Percentiles rank a stretch among this genome's conserved stretches.
phyloP scores from a whole-genome alignment of 2,797 vertebrate genomes.

The Vireo griseus region DNA sequence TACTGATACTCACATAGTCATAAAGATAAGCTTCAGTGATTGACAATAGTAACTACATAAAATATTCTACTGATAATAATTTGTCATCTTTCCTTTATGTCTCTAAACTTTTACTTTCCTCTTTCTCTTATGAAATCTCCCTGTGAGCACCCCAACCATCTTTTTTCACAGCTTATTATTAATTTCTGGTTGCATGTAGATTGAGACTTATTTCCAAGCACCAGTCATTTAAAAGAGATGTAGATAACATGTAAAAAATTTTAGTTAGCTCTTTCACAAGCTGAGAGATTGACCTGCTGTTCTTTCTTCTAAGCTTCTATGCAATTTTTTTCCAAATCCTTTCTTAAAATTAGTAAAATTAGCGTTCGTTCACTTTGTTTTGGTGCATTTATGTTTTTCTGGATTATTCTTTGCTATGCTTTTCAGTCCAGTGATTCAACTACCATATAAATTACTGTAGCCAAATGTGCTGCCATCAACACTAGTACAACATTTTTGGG shows the following conservation, averaged over 20 bases:
- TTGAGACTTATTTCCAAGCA: background rate
- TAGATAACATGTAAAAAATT: background rate
- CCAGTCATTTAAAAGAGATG: background rate
- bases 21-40: background rate
- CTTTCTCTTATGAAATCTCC: background rate
- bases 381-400: background rate
- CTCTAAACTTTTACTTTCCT: background rate
- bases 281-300: background rate
- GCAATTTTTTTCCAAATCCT: background rate
- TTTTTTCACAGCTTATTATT: background rate
- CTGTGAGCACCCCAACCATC: background rate
- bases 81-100: background rate
- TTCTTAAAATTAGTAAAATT: background rate
- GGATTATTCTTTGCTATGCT: slow-evolving; percentile 21
- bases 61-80: background rate
- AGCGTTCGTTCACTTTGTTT: background rate
- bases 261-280: background rate
- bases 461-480: slow-evolving; percentile 11
- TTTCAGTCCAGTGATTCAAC: slow-evolving; percentile 22
- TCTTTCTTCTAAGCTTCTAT: background rate
- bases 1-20: background rate
- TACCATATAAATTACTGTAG: slow-evolving; percentile 12
- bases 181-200: background rate
- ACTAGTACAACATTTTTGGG: background rate
- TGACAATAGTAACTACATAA: background rate